Evolutionary conservation across 1,140 invertebrate species (phyloP).

Genomic region (Scaptodrosophila lebanonensis): DNA sequence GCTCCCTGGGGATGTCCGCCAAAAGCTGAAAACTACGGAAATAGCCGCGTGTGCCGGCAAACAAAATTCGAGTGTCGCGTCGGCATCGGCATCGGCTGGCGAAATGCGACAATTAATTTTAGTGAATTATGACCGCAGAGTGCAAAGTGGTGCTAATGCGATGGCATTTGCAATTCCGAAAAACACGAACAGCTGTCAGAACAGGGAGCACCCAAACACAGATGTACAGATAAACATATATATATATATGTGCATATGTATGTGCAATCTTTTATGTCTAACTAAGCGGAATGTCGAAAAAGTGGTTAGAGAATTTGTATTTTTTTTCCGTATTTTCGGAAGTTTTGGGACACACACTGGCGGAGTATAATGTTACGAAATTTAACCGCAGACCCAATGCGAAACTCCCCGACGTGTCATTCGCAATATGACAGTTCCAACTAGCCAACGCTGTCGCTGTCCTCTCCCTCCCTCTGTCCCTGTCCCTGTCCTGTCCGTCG

Average conservation of each 20-base stretch:
- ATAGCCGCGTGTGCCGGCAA: too few species aligned
- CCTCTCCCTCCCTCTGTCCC: too few species aligned
- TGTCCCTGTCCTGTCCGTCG: too few species aligned
- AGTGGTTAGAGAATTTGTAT: constrained; percentile 29
- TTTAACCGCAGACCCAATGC: constrained; percentile 29
- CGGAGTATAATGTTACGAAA: constrained; percentile 37
- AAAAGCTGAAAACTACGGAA: too few species aligned
- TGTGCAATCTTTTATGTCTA: constrained; percentile 9
- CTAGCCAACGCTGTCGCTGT: too few species aligned
- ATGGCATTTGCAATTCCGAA: constrained; percentile 46
- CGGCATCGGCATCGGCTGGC: too few species aligned
- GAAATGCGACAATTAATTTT: constrained; percentile 65
- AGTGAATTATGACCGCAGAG: constrained; percentile 68
- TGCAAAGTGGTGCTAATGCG: constrained; percentile 63
- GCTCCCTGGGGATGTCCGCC: too few species aligned
- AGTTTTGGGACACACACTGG: constrained; percentile 30
- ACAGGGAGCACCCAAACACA: too few species aligned
- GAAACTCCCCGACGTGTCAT: constrained; percentile 52
- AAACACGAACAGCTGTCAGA: constrained; percentile 64
- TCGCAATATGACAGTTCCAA: constrained; percentile 44
- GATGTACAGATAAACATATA: not conserved
- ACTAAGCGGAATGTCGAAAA: constrained; percentile 34
- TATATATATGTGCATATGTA: not conserved
- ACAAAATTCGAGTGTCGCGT: constrained; percentile 44
- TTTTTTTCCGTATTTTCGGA: constrained; percentile 12